Evolutionary conservation across 2,113 vertebrate species (phyloP).

Genomic region (Phyllostomus hastatus): DNA sequence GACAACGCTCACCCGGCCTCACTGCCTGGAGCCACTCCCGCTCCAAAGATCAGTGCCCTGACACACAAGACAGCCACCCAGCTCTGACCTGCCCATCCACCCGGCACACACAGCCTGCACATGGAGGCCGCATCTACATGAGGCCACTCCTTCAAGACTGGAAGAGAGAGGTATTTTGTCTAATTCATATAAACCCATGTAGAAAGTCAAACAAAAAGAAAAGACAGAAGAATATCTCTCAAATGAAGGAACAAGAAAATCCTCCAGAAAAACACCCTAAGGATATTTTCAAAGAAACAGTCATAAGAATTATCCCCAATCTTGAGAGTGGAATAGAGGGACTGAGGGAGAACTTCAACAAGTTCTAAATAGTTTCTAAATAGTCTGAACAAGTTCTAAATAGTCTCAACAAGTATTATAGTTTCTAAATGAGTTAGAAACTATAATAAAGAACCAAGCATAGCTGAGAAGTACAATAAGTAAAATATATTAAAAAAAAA

Average conservation of each 20-base stretch:
- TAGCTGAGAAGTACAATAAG: background rate
- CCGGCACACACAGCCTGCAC: background rate
- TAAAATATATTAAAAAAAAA: background rate
- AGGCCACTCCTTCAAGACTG: background rate
- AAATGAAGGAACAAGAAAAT: background rate
- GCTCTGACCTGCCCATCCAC: background rate
- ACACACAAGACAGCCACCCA: background rate
- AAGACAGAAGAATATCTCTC: background rate
- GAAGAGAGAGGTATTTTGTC: background rate
- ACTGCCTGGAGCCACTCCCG: background rate
- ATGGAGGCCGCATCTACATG: background rate
- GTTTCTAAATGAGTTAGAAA: background rate
- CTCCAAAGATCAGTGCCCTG: background rate
- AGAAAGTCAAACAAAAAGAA: background rate
- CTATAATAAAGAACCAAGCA: background rate
- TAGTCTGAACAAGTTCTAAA: too few relatives aligned
- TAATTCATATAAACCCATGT: background rate
- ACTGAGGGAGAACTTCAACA: background rate
- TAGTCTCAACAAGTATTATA: too few relatives aligned
- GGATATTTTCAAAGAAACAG: background rate
- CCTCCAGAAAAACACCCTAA: background rate
- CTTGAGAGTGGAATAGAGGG: background rate
- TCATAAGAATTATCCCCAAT: background rate
- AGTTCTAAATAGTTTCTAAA: too few relatives aligned
- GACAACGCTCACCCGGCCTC: background rate